Evolutionary conservation across 2,797 vertebrate genomes (phyloP).

Genomic region (Acipenser ruthenus): DNA sequence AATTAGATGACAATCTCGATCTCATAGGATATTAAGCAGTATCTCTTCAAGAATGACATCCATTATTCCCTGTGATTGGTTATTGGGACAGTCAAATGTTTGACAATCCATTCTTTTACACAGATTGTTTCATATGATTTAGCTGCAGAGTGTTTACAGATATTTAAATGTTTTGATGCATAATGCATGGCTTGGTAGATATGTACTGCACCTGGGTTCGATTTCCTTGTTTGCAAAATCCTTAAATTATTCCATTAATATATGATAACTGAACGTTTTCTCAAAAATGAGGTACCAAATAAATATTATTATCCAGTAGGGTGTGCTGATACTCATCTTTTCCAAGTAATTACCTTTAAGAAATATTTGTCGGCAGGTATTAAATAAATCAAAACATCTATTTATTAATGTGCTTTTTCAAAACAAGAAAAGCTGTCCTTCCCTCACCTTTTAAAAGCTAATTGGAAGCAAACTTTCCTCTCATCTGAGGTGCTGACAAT

Average conservation of each 20-base stretch:
- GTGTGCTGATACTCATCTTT: too few relatives aligned
- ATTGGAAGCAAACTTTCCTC: too few relatives aligned
- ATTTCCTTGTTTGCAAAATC: slow-evolving; percentile 8
- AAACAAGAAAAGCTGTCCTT: too few relatives aligned
- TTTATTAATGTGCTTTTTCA: too few relatives aligned
- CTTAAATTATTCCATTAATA: not conserved
- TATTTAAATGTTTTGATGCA: slow-evolving; percentile 8
- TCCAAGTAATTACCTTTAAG: too few relatives aligned
- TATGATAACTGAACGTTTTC: not conserved
- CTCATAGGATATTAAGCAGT: slow-evolving; percentile 77
- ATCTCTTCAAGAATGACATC: slow-evolving; percentile 64
- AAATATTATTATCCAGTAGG: not conserved
- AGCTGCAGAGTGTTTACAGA: slow-evolving; percentile 21
- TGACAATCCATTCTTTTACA: slow-evolving; percentile 37
- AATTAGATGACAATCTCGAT: slow-evolving; percentile 90
- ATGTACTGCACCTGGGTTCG: slow-evolving; percentile 4
- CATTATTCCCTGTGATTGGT: slow-evolving; percentile 64
- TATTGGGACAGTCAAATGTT: slow-evolving; percentile 53
- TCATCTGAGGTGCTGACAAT: too few relatives aligned
- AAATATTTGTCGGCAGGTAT: too few relatives aligned
- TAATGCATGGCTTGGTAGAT: slow-evolving; percentile 10
- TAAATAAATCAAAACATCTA: too few relatives aligned
- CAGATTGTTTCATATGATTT: slow-evolving; percentile 35
- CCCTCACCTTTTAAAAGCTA: too few relatives aligned
- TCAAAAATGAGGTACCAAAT: not conserved